Base-by-base conservation (phyloP, 2,113 vertebrate genomes). In the Scytalopus superciliaris region DNA sequence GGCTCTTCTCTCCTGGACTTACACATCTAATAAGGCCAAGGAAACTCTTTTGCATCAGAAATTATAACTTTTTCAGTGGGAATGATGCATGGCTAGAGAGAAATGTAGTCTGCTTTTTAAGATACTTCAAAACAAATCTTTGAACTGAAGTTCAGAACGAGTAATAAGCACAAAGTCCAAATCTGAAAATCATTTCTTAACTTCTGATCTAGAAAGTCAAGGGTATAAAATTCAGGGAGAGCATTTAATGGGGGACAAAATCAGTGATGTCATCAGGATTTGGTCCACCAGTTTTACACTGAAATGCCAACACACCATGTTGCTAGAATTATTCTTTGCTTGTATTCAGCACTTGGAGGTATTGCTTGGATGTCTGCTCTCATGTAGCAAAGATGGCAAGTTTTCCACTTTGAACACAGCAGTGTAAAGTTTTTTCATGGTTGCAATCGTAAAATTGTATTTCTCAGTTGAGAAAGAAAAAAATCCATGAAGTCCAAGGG, bases 371-470 rank as follows among this genome's bases (percentile, higher is more conserved):
- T 67, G 47, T 62, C 35, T 85, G 28, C 37, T 72, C 0, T 68
- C 11, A 19, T 2, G 3, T 66, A 91, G 30, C 12, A 91, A 73
- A 94, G 10, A 23, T 76, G 30, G 21, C 39, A 84, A 57, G 37
- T 25, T 93, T 91, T 93, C 27, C 31, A 19, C 42, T 93, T 72
- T 76, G 30, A 84, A 63, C 35, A 81, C 5, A 87, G 35, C 39
- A 79, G 56, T 33, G 8, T 25, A 60, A 49, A 63, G 39, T 62
- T 81, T 80, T 39, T 95, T 69, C 30, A 14, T 47, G 19, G 37
- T 56, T 28, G 22, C 10, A 57, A 17, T 76, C 31, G 45, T 70
- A 68, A 84, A 87, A 56, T 8, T 11, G 2, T 55, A 49, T 68
- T 57, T 56, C 56, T 81, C 44, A 78, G 39, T 3, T 78, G 77